A percentile compares a stretch with the other conserved stretches of the same genome.
phyloP scores from a whole-genome alignment of 92 coral and sea anemone genomes.

The Epizoanthus stellaris region DNA sequence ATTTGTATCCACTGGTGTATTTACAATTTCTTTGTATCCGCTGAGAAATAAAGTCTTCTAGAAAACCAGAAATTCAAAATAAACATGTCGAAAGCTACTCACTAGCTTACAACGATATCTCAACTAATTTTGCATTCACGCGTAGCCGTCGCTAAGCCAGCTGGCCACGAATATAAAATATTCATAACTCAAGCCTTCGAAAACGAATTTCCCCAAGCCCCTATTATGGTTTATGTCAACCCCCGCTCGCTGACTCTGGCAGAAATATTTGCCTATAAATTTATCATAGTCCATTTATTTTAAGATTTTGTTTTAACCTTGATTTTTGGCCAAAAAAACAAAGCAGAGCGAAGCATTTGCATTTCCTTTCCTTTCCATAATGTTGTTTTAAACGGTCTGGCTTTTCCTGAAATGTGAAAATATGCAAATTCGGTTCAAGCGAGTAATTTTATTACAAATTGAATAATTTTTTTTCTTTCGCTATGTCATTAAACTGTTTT shows the following conservation, averaged over 20 bases:
- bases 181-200: conserved; percentile 19
- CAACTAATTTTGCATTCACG: conserved; percentile 7
- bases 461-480: not conserved
- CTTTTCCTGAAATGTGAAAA: conserved; percentile 4
- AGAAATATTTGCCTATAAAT: not conserved
- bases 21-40: not conserved
- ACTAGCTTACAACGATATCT: not conserved
- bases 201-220: conserved; percentile 24
- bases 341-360: not conserved
- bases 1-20: not conserved
- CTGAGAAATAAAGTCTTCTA: not conserved
- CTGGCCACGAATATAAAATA: conserved; percentile 35
- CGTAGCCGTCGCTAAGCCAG: conserved; percentile 23
- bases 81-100: conserved; percentile 30
- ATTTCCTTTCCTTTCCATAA: not conserved
- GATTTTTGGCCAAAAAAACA: not conserved
- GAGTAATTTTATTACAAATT: conserved; percentile 14
- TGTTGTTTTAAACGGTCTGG: conserved; percentile 2
- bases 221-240: not conserved
- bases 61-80: conserved; percentile 22
- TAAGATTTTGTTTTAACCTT: not conserved
- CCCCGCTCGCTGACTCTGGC: not conserved
- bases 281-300: not conserved
- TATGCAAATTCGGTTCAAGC: conserved; percentile 15
- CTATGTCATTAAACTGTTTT: not conserved